Evolutionary conservation across 2,797 vertebrate genomes (phyloP).

Genomic region (Leptoclinus maculatus): DNA sequence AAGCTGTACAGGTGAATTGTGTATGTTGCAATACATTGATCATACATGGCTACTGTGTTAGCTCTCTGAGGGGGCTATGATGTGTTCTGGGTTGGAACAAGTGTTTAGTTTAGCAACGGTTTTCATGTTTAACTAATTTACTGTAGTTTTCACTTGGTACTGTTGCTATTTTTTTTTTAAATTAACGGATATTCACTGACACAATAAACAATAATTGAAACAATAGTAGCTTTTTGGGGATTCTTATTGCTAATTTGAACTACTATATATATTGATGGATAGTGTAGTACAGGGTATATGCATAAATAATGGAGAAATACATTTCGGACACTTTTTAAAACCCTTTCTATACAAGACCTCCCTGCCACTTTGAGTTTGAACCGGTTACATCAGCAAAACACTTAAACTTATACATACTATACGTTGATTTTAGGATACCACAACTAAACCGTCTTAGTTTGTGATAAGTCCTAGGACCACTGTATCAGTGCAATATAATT

Average conservation of each 20-base stretch:
- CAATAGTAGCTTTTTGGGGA: background rate
- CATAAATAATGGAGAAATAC: background rate
- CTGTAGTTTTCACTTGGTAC: constrained; percentile 36
- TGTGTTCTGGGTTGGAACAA: constrained; percentile 20
- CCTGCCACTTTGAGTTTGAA: background rate
- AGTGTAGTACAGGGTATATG: background rate
- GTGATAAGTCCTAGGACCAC: background rate
- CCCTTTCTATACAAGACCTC: background rate
- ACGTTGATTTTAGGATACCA: background rate
- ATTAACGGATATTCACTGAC: constrained; percentile 58
- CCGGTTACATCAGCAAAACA: background rate
- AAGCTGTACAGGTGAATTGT: constrained; percentile 33
- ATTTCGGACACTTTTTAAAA: background rate
- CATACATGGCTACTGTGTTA: constrained; percentile 58
- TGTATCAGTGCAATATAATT: background rate
- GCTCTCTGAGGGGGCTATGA: constrained; percentile 32
- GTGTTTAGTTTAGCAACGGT: background rate
- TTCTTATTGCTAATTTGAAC: background rate
- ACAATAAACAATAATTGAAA: constrained; percentile 67
- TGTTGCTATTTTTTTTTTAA: constrained; percentile 38
- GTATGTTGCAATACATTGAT: constrained; percentile 42
- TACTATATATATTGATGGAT: background rate
- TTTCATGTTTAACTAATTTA: constrained; percentile 29
- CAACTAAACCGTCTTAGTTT: background rate
- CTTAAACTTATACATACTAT: background rate